Evolutionary conservation across 2,797 vertebrate genomes (phyloP).

Genomic region (Scolopax bukidnonensis): DNA sequence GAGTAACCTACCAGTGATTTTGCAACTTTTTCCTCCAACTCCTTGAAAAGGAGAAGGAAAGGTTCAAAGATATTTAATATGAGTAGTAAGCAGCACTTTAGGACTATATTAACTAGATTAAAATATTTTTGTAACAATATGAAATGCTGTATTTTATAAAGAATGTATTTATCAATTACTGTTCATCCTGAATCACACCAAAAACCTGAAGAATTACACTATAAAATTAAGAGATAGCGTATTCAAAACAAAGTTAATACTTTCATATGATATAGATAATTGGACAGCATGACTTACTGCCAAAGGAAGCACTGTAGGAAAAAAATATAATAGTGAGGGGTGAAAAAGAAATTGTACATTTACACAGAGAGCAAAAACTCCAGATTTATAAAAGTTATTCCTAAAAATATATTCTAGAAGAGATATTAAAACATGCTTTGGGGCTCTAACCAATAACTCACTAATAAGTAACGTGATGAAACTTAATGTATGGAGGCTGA

Average conservation of each 20-base stretch:
- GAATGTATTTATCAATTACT: not conserved
- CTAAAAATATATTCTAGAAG: slow-evolving; percentile 26
- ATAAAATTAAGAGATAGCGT: not conserved
- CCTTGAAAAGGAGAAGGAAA: not conserved
- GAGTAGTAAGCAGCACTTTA: not conserved
- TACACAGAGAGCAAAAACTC: not conserved
- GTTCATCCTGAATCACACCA: not conserved
- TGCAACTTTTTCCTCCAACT: not conserved
- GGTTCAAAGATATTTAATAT: not conserved
- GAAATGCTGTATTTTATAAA: not conserved
- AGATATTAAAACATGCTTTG: not conserved
- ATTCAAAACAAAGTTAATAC: not conserved
- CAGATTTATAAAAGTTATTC: not conserved
- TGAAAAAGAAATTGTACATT: not conserved
- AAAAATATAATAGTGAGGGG: not conserved
- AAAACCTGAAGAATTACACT: not conserved
- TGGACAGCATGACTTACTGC: not conserved
- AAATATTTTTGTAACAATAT: not conserved
- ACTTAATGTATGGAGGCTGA: not conserved
- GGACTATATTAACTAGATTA: not conserved
- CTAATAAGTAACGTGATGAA: not conserved
- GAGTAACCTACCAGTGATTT: not conserved
- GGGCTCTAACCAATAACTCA: not conserved
- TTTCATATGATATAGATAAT: not conserved
- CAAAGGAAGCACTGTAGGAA: not conserved